Evolutionary conservation across 35 echinoderm and acorn worm species (phyloP).

Genomic region (Diadema setosum): DNA sequence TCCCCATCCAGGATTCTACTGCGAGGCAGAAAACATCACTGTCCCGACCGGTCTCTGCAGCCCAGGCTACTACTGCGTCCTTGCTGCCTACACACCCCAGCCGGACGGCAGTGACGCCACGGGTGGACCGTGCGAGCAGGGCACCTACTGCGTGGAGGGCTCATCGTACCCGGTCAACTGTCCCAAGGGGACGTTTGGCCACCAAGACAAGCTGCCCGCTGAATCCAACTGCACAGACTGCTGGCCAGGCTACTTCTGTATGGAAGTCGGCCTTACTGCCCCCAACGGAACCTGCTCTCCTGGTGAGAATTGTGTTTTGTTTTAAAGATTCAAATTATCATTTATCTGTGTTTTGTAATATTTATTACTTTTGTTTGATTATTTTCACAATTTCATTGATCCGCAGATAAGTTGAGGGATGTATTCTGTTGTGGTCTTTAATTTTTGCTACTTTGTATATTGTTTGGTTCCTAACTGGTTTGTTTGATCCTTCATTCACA

Average conservation of each 20-base stretch:
- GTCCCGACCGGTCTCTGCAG: constrained; percentile 67
- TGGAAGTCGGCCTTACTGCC: constrained; percentile 63
- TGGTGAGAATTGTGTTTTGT: no score
- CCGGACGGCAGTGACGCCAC: constrained; percentile 66
- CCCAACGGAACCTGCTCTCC: constrained; percentile 79
- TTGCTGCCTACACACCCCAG: constrained; percentile 64
- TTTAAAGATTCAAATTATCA: no score
- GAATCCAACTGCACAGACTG: constrained; percentile 83
- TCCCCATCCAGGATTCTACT: constrained; percentile 83
- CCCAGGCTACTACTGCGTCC: constrained; percentile 84
- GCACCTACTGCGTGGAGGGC: constrained; percentile 84
- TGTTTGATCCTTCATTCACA: no score
- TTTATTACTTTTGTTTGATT: no score
- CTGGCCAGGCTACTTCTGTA: constrained; percentile 76
- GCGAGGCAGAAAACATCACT: constrained; percentile 91
- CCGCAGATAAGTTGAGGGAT: not conserved
- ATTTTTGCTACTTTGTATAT: no score
- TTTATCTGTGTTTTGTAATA: no score
- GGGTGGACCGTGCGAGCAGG: constrained; percentile 87
- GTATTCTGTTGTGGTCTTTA: no score
- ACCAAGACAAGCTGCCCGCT: constrained; percentile 45
- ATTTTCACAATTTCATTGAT: no score
- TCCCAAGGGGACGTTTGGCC: constrained; percentile 95
- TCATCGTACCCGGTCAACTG: constrained; percentile 71
- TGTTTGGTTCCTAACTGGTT: no score